Percentiles rank a stretch among this genome's conserved stretches.
Conservation (phyloP, 2,113 vertebrate genomes). For the Solea solea region DNA sequence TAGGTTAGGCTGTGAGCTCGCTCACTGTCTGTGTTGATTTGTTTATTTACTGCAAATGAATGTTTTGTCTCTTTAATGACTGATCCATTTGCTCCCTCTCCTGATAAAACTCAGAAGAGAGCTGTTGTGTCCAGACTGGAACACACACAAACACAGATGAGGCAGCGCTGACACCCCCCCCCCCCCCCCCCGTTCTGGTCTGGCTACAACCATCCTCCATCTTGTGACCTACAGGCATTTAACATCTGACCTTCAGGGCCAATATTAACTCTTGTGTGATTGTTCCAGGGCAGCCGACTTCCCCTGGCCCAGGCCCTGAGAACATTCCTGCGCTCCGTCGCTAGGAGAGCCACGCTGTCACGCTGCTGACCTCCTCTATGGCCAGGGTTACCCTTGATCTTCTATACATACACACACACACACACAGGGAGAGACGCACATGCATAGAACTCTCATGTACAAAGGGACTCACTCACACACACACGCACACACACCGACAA, state of each 20-base stretch:
- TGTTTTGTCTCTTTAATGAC: too few relatives aligned
- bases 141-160: slow-evolving; percentile 1
- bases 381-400: slow-evolving; percentile 77
- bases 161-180: slow-evolving; percentile 38
- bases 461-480: slow-evolving; percentile 41
- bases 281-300: slow-evolving; percentile 75
- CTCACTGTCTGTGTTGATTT: too few relatives aligned
- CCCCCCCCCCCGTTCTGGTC: slow-evolving; percentile 59
- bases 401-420: slow-evolving; percentile 56
- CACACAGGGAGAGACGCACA: slow-evolving; percentile 28
- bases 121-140: slow-evolving; percentile 37
- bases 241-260: slow-evolving; percentile 76
- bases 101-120: slow-evolving; percentile 18
- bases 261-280: slow-evolving; percentile 81
- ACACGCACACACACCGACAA: background rate
- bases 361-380: slow-evolving; percentile 74
- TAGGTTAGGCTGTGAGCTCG: too few relatives aligned
- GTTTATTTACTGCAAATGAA: too few relatives aligned
- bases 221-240: slow-evolving; percentile 77
- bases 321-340: slow-evolving; percentile 76
- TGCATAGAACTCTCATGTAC: slow-evolving; percentile 27
- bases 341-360: slow-evolving; percentile 74
- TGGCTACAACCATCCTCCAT: slow-evolving; percentile 67
- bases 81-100: background rate
- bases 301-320: slow-evolving; percentile 76